phyloP scores from a whole-genome alignment of 2,797 vertebrate genomes.

The Emydoidea blandingii region DNA sequence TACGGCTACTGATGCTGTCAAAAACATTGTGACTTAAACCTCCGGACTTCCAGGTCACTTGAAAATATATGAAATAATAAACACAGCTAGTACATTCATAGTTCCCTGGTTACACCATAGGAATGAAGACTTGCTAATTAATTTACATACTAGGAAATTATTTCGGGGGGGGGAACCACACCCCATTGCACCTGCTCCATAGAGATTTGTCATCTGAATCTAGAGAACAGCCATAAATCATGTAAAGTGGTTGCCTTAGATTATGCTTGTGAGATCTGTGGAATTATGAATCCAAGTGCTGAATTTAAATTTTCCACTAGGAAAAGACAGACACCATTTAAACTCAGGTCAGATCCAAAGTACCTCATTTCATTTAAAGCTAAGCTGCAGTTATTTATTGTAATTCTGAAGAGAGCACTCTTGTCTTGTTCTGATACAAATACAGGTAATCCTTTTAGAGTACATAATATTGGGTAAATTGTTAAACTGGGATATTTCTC shows the following conservation, averaged over 20 bases:
- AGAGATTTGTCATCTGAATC: conserved; percentile 53
- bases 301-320: conserved; percentile 69
- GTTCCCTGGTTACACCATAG: neutral
- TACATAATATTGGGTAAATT: conserved; percentile 10
- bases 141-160: conserved; percentile 24
- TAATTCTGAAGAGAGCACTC: neutral
- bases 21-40: neutral
- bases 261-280: conserved; percentile 38
- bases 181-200: conserved; percentile 56
- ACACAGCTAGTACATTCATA: neutral
- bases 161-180: conserved; percentile 20
- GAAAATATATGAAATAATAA: neutral
- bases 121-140: conserved; percentile 42
- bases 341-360: conserved; percentile 61
- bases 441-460: neutral
- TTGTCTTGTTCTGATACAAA: conserved; percentile 26
- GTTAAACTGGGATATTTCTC: conserved; percentile 3
- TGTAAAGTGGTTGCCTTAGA: conserved; percentile 45
- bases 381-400: conserved; percentile 45
- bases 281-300: conserved; percentile 60
- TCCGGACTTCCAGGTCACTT: neutral
- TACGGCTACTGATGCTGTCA: neutral
- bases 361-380: conserved; percentile 52
- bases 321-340: conserved; percentile 37
- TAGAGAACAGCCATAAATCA: conserved; percentile 60